A percentile compares a stretch with the other conserved stretches of the same genome.
These are phyloP conservation scores for Oppia nitens DNA, from an alignment of 1,140 invertebrate genomes.

Conservation along the genomic window DNA sequence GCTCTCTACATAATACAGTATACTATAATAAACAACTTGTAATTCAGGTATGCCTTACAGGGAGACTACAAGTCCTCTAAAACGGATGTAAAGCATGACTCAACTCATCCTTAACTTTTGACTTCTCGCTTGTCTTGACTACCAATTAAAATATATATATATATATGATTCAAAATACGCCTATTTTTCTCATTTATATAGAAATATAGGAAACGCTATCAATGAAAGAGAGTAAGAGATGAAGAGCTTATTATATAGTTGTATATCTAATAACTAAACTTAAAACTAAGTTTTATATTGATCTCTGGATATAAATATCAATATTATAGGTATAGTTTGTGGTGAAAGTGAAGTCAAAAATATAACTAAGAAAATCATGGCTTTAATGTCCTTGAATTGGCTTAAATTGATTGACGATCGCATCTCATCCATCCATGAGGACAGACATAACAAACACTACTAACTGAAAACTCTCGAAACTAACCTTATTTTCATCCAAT, in stretches of 20 bases:
- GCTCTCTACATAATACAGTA: too few species aligned
- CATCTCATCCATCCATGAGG: too few species aligned
- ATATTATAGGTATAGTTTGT: too few species aligned
- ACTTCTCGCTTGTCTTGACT: neutral
- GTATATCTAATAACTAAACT: too few species aligned
- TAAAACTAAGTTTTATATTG: too few species aligned
- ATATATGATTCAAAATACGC: too few species aligned
- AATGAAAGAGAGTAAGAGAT: neutral
- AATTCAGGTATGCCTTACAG: neutral
- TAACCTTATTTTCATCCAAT: neutral
- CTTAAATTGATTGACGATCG: neutral
- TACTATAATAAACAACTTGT: too few species aligned
- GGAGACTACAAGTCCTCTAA: neutral
- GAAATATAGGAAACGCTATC: neutral
- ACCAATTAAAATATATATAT: neutral
- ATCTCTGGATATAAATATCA: too few species aligned
- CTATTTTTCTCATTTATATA: neutral
- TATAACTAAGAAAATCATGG: neutral
- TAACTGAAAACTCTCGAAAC: neutral
- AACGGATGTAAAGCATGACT: neutral
- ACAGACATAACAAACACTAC: too few species aligned
- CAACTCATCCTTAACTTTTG: neutral
- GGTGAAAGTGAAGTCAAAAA: neutral
- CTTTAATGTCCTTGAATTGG: neutral
- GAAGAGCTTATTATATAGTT: too few species aligned